These are phyloP conservation scores for Pseudorhombus dupliciocellatus DNA, from an alignment of 2,113 vertebrate genomes.

Conservation along the genomic window DNA sequence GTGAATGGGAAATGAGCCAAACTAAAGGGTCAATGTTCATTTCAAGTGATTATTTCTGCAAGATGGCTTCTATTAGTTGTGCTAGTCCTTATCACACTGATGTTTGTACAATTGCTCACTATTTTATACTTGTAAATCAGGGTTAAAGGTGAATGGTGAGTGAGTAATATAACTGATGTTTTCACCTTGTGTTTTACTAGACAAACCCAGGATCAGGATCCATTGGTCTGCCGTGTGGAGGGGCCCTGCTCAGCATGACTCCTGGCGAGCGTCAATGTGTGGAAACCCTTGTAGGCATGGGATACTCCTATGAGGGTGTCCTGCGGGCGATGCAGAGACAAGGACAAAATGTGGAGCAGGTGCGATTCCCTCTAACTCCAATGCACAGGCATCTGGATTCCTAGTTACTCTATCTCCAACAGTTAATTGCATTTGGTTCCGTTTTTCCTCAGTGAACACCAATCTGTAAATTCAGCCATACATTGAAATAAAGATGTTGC, in stretches of 20 bases:
- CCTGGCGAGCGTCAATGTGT: conserved; percentile 89
- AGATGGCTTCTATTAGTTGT: too few species aligned
- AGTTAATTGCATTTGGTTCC: conserved; percentile 5
- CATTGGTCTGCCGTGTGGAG: conserved; percentile 60
- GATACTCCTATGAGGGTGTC: conserved; percentile 91
- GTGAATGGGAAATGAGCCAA: too few species aligned
- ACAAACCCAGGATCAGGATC: conserved; percentile 54
- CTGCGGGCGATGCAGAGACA: conserved; percentile 96
- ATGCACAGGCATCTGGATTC: conserved; percentile 28
- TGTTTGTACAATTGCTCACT: too few species aligned
- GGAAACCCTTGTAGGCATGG: conserved; percentile 94
- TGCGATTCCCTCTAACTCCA: conserved; percentile 53
- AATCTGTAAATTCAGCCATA: conserved; percentile 12
- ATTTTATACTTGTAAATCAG: too few species aligned
- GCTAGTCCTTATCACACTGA: too few species aligned
- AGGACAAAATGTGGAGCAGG: conserved; percentile 96
- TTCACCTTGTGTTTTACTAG: conserved; percentile 42
- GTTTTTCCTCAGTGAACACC: conserved; percentile 4
- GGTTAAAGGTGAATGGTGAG: background rate
- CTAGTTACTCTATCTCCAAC: conserved; percentile 5
- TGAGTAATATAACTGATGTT: background rate
- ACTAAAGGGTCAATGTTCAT: background rate
- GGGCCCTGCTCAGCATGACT: conserved; percentile 83
- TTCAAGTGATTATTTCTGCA: background rate
- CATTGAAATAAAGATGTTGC: conserved; percentile 18